Base-by-base conservation (phyloP, 2,113 vertebrate genomes). In the Limanda limanda region DNA sequence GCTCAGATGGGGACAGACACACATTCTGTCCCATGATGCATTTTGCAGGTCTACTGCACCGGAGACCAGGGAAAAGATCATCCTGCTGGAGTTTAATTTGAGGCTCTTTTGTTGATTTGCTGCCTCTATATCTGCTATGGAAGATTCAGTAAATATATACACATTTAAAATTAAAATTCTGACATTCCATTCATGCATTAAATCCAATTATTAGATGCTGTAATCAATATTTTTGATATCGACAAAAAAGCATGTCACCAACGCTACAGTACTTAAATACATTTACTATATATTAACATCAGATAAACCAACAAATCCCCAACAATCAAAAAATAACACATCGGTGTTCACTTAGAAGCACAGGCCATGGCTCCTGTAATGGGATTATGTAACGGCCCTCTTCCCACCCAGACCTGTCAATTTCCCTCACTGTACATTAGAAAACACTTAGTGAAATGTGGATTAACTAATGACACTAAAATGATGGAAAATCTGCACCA, bases 401-500 rank as follows among this genome's bases (percentile, higher is more conserved):
- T 52, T 61, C 76, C 52, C 55, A 67, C 57, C 5, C 52, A 52
- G 78, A 78, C 72, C 54, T 83, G 79, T 80, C 72, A 78, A 20
- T 81, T 72, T 61, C 18, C 61, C 65, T 82, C 20, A 65, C 68
- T 76, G 55, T 83, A 65, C 70, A 82, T 81, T 70, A 84, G 74
- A 77, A 48, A 79, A 71, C 85, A 81, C 83, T 91, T 75, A 73
- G 75, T 68, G 66, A 82, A 93, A 86, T 88, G 57, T 89, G 84
- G 87, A 86, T 88, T 79, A 79, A 78, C 73, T 88, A 86, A 91
- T 85, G 61, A 82, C 82, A 73, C 52, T 62, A 74, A 79, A 84
- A 81, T 75, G 23, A 76, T 15, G 60, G 12, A 31, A 82, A 78
- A 79, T 83, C 40, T 74, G 25, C 18, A 61, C 58, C 58, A 20